Evolutionary conservation across 2,797 vertebrate species (phyloP).

Genomic region (Gobio occitaniae): DNA sequence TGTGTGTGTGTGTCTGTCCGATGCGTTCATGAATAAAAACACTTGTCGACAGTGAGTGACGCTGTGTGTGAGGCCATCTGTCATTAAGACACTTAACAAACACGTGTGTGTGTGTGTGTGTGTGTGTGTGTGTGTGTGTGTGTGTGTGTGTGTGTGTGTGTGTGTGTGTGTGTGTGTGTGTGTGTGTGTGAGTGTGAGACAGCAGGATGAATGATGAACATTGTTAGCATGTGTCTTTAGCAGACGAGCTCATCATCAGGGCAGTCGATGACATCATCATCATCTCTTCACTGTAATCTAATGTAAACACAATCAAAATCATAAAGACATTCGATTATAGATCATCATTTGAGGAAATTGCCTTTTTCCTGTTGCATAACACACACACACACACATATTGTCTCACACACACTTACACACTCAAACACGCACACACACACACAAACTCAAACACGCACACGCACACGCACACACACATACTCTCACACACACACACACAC

Average conservation of each 20-base stretch:
- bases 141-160: background rate
- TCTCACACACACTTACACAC: background rate
- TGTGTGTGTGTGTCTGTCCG: too few relatives aligned
- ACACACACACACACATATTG: background rate
- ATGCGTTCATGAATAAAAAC: background rate
- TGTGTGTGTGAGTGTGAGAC: background rate
- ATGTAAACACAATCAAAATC: background rate
- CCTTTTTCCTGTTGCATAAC: background rate
- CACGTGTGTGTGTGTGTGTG: too few relatives aligned
- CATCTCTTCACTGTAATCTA: background rate
- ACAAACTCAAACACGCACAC: too few relatives aligned
- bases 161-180: too few relatives aligned
- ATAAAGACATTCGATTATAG: background rate
- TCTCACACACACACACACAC: too few relatives aligned
- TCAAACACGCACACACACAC: too few relatives aligned
- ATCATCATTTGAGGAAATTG: constrained; percentile 6
- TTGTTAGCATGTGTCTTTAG: background rate
- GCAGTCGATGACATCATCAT: background rate
- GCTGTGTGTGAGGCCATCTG: background rate
- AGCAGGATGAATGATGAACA: background rate
- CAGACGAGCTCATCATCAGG: background rate
- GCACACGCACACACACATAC: too few relatives aligned
- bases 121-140: background rate
- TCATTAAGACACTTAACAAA: too few relatives aligned
- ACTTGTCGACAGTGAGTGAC: background rate